These are phyloP conservation scores for Listronotus bonariensis DNA, from an alignment of 1,140 invertebrate genomes.

Conservation along the genomic window DNA sequence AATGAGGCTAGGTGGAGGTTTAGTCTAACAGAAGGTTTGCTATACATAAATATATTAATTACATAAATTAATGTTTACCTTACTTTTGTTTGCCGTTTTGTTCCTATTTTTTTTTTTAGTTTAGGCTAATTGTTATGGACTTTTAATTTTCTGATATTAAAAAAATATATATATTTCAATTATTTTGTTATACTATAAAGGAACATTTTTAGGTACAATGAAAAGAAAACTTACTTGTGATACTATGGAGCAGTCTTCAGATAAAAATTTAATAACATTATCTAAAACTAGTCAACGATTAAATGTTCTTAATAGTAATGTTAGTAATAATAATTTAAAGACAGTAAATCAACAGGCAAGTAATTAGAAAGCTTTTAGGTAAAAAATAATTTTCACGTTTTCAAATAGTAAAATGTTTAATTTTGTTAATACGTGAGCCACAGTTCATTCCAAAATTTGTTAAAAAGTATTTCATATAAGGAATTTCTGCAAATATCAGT, in stretches of 20 bases:
- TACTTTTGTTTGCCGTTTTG: too few relatives aligned
- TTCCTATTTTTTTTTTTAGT: too few relatives aligned
- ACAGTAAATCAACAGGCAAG: constrained; percentile 11
- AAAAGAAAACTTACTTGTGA: constrained; percentile 51
- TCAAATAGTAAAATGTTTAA: too few relatives aligned
- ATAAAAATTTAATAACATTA: constrained; percentile 42
- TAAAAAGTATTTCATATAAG: too few relatives aligned
- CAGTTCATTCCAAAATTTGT: too few relatives aligned
- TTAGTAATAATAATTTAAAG: constrained; percentile 2
- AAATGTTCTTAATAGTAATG: constrained; percentile 33
- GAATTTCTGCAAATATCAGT: too few relatives aligned
- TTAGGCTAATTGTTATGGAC: too few relatives aligned
- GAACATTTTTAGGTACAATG: constrained; percentile 32
- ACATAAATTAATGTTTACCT: not conserved
- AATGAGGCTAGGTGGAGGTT: constrained; percentile 49
- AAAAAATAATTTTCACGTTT: too few relatives aligned
- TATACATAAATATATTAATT: not conserved
- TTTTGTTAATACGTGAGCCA: too few relatives aligned
- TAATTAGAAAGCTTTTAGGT: not conserved
- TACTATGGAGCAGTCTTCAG: constrained; percentile 21
- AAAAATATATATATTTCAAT: constrained; percentile 1
- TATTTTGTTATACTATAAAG: constrained; percentile 13
- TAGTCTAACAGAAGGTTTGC: constrained; percentile 29
- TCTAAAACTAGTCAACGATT: constrained; percentile 39
- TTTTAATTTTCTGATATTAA: too few relatives aligned